Evolutionary conservation across 2,888 invertebrate species (phyloP).

Genomic region (Mechanitis messenoides): DNA sequence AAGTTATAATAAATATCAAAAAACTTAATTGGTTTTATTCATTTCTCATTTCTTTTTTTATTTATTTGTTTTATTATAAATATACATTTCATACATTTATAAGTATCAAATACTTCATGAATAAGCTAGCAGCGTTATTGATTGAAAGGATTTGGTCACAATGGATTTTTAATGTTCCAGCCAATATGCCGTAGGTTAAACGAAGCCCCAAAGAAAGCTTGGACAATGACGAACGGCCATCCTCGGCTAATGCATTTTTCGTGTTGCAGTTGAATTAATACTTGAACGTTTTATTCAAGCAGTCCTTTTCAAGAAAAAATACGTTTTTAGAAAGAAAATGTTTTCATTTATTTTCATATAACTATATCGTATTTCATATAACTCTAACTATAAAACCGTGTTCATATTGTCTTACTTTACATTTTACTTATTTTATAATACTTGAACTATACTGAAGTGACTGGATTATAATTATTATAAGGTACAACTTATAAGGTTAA

Average conservation of each 20-base stretch:
- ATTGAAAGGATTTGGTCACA: constrained; percentile 17
- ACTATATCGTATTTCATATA: background rate
- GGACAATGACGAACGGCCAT: constrained; percentile 64
- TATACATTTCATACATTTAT: background rate
- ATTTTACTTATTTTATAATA: too few species aligned
- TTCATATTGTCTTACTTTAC: too few species aligned
- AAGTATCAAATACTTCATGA: background rate
- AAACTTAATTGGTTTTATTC: constrained; percentile 38
- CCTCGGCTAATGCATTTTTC: constrained; percentile 72
- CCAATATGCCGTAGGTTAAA: constrained; percentile 30
- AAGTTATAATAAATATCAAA: constrained; percentile 62
- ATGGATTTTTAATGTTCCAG: constrained; percentile 26
- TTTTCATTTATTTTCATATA: background rate
- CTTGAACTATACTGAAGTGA: too few species aligned
- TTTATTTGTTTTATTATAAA: background rate
- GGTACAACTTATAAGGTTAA: too few species aligned
- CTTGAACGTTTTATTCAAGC: constrained; percentile 42
- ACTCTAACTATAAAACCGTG: too few species aligned
- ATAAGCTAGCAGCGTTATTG: background rate
- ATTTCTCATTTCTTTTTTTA: background rate
- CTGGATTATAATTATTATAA: too few species aligned
- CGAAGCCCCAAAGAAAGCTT: constrained; percentile 33
- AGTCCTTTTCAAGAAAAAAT: constrained; percentile 19
- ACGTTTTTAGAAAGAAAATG: constrained; percentile 11
- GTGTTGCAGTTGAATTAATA: constrained; percentile 76